Base-by-base conservation (phyloP, 2,113 vertebrate genomes). In the Antechinus stuartii region DNA sequence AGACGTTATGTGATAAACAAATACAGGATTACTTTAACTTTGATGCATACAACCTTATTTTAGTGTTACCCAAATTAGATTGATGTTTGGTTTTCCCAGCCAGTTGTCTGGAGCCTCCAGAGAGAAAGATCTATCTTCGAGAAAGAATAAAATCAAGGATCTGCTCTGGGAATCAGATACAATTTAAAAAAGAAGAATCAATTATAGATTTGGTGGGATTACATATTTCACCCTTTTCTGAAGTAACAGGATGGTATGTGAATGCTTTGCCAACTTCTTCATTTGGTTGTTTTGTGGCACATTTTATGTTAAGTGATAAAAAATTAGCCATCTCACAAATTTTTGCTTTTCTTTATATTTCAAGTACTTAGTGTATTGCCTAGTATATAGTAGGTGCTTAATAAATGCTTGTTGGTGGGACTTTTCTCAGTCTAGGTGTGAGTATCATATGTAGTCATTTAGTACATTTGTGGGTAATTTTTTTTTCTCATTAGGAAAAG, bases 81-180 rank as follows among this genome's bases (percentile, higher is more conserved):
- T 91, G 42, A 56, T 95, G 16, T 52, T 76, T 94, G n/a, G 55
- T 93, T 68, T 23, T 90, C 91, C 93, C 91, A 55, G 47, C 4
- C 19, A 95, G 22, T 91, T 30, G 68, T 95, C 35, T 95, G 96
- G 94, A 92, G 89, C 55, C 53, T 91, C 23, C 89, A 91, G 26
- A 76, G 50, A 94, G 95, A 96, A 35, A n/a, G 30, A 35, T 9
- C 25, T 0, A 91, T 90, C 9, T 89, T 53, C 27, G 56, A 93
- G 92, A 90, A 89, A 46, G 52, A 27, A 46, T 93, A 92, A 91
- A 95, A 93, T 35, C 52, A 96, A 53, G 6, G 57, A 50, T 54
- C n/a, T 0, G 61, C 1, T 61, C 68, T 84, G 68, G 68, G n/a
- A 23, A 84, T 84, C 68, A 22, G 35, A 84, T 95, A 19, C 14